Conservation (phyloP, 2,888 invertebrate genomes). For the Spatulosminthurus flaviceps region DNA sequence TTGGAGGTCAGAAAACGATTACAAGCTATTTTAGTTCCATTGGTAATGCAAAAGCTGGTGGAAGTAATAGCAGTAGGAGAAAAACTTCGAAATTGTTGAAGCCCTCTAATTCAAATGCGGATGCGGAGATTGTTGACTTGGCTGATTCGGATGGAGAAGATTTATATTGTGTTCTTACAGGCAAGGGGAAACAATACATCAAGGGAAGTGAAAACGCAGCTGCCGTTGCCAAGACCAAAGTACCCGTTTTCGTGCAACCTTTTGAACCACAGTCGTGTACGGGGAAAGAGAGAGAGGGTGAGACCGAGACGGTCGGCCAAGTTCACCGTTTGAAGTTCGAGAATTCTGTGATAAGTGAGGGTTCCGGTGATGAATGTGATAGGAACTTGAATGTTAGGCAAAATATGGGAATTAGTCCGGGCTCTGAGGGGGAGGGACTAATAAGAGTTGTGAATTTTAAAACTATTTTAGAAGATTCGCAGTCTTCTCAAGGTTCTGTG, state of each 20-base stretch:
- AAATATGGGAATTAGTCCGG: neutral
- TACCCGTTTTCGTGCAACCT: neutral
- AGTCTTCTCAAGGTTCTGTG: neutral
- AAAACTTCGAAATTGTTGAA: constrained; percentile 1
- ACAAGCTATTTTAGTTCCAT: neutral
- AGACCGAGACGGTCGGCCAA: no score
- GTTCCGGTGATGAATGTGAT: neutral
- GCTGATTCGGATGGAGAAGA: constrained; percentile 37
- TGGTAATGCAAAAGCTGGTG: neutral
- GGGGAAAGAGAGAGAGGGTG: neutral
- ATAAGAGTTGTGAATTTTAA: neutral
- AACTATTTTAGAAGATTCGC: constrained; percentile 19
- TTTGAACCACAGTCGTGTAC: neutral
- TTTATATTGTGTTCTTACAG: constrained; percentile 11
- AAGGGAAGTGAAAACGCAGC: neutral
- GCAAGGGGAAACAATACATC: neutral
- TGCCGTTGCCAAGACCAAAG: neutral
- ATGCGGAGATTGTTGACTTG: constrained; percentile 31
- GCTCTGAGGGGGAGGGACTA: neutral
- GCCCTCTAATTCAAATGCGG: constrained; percentile 3
- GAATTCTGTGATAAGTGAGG: no score
- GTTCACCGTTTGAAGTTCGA: no score
- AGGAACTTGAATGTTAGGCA: neutral
- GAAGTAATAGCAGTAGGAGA: neutral
- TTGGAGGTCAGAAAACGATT: neutral